Conservation (phyloP, 2,888 invertebrate species). For the Eucera pruinosa region DNA sequence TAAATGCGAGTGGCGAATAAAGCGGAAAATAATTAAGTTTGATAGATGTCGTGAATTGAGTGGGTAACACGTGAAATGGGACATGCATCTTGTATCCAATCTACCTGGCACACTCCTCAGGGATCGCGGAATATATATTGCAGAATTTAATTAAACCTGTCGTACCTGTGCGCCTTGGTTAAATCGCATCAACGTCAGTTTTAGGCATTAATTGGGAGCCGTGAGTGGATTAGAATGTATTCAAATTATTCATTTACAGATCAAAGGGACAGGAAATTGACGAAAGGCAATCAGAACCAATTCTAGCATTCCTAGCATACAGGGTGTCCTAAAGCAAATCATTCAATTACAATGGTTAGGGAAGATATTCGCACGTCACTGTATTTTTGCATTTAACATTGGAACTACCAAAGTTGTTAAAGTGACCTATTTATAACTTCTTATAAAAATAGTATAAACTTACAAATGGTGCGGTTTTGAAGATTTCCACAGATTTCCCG, state of each 20-base stretch:
- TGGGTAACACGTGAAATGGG: slow-evolving; percentile 22
- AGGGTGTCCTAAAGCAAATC: neutral
- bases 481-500: no score
- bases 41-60: slow-evolving; percentile 29
- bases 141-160: slow-evolving; percentile 60
- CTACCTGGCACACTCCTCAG: slow-evolving; percentile 36
- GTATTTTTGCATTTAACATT: no score
- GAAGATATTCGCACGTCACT: no score
- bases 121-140: slow-evolving; percentile 47
- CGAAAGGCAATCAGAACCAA: neutral
- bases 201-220: slow-evolving; percentile 40
- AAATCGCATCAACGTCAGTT: slow-evolving; percentile 39
- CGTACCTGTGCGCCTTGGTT: slow-evolving; percentile 28
- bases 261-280: slow-evolving; percentile 16
- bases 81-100: slow-evolving; percentile 41
- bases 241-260: slow-evolving; percentile 14
- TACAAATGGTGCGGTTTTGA: no score
- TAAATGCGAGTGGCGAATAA: no score
- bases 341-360: no score
- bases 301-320: neutral
- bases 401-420: no score
- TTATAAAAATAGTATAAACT: no score
- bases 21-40: slow-evolving; percentile 33
- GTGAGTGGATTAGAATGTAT: slow-evolving; percentile 7
- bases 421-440: no score